Evolutionary conservation across 92 coral and sea anemone species (phyloP).

Genomic region (Epizoanthus stellaris): DNA sequence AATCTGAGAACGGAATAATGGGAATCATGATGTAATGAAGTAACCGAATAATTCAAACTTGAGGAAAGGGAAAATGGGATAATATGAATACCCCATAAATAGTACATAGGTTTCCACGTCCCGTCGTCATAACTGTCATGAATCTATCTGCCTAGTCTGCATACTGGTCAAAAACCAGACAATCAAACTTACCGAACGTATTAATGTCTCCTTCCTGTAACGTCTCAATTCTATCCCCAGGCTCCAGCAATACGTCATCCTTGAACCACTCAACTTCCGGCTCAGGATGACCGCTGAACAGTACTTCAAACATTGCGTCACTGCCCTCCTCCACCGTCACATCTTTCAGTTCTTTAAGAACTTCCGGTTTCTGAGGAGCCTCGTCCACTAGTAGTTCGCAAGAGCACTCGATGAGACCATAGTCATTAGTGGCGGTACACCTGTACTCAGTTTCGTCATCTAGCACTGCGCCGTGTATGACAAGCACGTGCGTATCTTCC

Average conservation of each 20-base stretch:
- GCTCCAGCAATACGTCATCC: constrained; percentile 68
- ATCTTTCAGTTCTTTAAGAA: constrained; percentile 65
- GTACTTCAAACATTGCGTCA: constrained; percentile 74
- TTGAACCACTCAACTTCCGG: constrained; percentile 87
- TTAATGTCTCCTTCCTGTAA: constrained; percentile 53
- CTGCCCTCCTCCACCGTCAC: constrained; percentile 60
- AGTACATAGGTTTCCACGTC: too few species aligned
- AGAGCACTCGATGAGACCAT: constrained; percentile 67
- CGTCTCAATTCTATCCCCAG: constrained; percentile 67
- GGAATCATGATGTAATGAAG: too few species aligned
- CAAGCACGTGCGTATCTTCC: constrained; percentile 64
- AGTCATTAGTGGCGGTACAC: constrained; percentile 78
- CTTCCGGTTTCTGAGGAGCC: constrained; percentile 71
- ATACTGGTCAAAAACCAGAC: too few species aligned
- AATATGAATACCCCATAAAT: too few species aligned
- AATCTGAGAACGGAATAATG: too few species aligned
- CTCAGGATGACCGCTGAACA: constrained; percentile 82
- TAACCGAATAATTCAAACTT: too few species aligned
- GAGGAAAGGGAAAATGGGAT: too few species aligned
- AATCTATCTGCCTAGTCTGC: not conserved
- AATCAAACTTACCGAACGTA: constrained; percentile 25
- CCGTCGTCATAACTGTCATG: too few species aligned
- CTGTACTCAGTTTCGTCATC: constrained; percentile 89
- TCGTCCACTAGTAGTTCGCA: constrained; percentile 89
- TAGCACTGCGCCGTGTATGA: constrained; percentile 72